These are phyloP conservation scores for Anolis sagrei DNA, from an alignment of 2,113 vertebrate species.

Conservation along the genomic window DNA sequence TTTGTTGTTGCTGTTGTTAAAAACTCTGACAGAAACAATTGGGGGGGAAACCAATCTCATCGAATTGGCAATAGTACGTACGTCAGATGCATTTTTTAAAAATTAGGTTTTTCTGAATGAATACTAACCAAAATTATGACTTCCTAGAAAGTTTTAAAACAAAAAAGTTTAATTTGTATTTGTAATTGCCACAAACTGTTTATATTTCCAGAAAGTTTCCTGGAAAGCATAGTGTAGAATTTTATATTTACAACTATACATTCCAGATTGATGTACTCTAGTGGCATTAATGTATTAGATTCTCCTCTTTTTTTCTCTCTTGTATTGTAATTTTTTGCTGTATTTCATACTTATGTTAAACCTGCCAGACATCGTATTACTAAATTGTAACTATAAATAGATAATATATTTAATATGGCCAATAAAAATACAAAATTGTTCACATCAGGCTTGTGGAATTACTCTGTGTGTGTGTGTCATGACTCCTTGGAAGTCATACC, in stretches of 20 bases:
- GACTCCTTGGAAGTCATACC: no score
- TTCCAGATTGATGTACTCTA: conserved; percentile 73
- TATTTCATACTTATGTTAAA: conserved; percentile 78
- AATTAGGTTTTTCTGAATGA: conserved; percentile 51
- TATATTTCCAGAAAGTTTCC: conserved; percentile 14
- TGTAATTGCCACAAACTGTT: conserved; percentile 46
- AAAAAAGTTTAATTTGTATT: conserved; percentile 16
- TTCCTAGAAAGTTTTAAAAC: conserved; percentile 45
- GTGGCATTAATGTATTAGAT: conserved; percentile 74
- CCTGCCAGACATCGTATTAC: conserved; percentile 83
- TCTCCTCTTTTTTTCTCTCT: conserved; percentile 62
- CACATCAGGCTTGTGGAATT: not conserved
- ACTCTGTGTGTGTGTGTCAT: not conserved
- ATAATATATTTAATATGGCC: conserved; percentile 89
- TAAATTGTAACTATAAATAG: conserved; percentile 89
- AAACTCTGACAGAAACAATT: conserved; percentile 30
- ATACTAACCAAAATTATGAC: conserved; percentile 58
- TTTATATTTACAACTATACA: conserved; percentile 67
- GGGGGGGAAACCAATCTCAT: not conserved
- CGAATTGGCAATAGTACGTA: conserved; percentile 49
- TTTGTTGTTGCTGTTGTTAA: conserved; percentile 7
- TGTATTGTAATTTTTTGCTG: conserved; percentile 71
- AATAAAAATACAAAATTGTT: conserved; percentile 81
- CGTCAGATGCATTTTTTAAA: conserved; percentile 37
- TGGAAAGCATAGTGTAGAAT: conserved; percentile 8